phyloP scores from a whole-genome alignment of 2,113 vertebrate genomes.

The Toxostoma redivivum region DNA sequence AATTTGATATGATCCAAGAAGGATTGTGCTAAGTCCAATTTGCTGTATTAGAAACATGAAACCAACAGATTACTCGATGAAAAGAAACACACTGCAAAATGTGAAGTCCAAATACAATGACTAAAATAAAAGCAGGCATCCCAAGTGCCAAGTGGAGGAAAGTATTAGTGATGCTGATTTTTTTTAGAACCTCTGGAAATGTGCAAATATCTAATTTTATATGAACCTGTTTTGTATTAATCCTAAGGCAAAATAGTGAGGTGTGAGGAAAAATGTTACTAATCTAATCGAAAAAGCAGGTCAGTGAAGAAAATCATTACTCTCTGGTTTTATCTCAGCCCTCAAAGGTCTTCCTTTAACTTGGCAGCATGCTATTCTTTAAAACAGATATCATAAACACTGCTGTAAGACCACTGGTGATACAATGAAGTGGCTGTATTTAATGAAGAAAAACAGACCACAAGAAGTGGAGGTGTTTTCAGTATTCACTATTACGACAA shows the following conservation, averaged over 20 bases:
- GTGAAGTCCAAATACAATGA: not conserved
- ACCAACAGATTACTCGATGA: conserved; percentile 18
- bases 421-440: not conserved
- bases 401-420: not conserved
- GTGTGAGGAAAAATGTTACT: not conserved
- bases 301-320: not conserved
- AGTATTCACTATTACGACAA: not conserved
- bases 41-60: conserved; percentile 45
- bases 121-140: not conserved
- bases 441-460: not conserved
- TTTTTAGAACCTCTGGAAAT: not conserved
- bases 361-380: not conserved
- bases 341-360: not conserved
- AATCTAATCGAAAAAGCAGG: not conserved
- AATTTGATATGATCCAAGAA: conserved; percentile 16
- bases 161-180: not conserved
- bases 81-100: conserved; percentile 20
- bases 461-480: not conserved
- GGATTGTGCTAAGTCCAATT: conserved; percentile 56
- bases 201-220: not conserved
- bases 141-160: not conserved
- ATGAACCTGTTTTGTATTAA: not conserved
- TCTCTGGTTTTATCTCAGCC: not conserved
- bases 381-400: not conserved
- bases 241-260: not conserved